These are phyloP conservation scores for Conus canariensis DNA, from an alignment of 2,888 invertebrate genomes.

Conservation along the genomic window DNA sequence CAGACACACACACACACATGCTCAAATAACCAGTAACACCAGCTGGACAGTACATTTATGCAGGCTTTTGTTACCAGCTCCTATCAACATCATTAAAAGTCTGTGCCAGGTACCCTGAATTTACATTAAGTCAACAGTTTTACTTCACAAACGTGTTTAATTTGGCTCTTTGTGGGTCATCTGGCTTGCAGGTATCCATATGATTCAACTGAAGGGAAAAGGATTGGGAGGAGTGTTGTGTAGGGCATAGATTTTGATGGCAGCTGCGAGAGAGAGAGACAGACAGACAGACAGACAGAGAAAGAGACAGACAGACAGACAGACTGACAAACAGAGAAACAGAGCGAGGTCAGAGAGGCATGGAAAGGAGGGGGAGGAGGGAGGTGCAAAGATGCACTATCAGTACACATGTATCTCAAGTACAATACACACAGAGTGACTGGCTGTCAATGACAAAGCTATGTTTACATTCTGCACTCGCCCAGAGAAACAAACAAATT, in stretches of 20 bases:
- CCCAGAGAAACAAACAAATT: background rate
- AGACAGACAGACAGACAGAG: background rate
- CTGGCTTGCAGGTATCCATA: too few species aligned
- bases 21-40: too few species aligned
- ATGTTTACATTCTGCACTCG: background rate
- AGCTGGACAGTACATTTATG: too few species aligned
- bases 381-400: background rate
- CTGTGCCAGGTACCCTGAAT: too few species aligned
- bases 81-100: too few species aligned
- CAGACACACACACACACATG: too few species aligned
- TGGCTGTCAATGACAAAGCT: background rate
- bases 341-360: background rate
- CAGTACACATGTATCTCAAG: background rate
- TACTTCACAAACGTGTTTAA: too few species aligned
- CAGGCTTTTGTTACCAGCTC: too few species aligned
- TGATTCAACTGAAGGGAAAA: background rate
- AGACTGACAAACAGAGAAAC: background rate
- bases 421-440: constrained; percentile 1
- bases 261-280: background rate
- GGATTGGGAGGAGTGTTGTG: background rate
- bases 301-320: background rate
- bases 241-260: background rate
- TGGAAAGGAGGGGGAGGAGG: background rate
- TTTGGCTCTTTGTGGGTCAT: too few species aligned
- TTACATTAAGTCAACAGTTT: too few species aligned